Base-by-base conservation (phyloP, 2,888 invertebrate species). In the Drosophila aldrichi region DNA sequence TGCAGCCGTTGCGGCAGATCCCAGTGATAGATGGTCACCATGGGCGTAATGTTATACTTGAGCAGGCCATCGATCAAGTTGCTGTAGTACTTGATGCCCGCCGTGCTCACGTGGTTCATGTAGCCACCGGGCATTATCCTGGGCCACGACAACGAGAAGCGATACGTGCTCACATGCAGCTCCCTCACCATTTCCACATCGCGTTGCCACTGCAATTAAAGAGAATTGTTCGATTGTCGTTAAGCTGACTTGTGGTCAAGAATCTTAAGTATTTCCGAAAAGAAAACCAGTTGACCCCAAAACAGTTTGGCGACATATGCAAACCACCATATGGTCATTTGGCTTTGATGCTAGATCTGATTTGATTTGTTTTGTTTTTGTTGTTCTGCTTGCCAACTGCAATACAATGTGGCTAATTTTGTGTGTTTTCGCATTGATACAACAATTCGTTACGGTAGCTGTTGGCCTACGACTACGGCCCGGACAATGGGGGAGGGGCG, bases 111-210 rank as follows among this genome's bases (percentile, higher is more conserved):
- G 22, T 94, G 90, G 82, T 95, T 95, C 14, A 94, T 94, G 63
- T 94, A 94, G 12, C 96, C 97, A 14, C 94, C 94, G 0, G 97
- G 96, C 74, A 97, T 92, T 52, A 97, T 94, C 56, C 97, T 93
- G 0, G 96, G 92, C 97, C 97, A 97, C 0, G 96, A 95, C 79
- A 96, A 94, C 0, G 96, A 96, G 91, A 96, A 96, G 46, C 96
- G 94, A 91, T 96, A 96, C 70, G 95, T 94, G 77, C 95, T 93
- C 0, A 95, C 95, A 14, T 95, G 95, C 4, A 96, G 91, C 73
- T 95, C 94, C 54, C 93, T 94, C 2, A 95, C 92, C 94, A 95
- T 94, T 91, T 95, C 93, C 0, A 94, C 95, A 88, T 96, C 96
- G 46, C 94, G 93, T 69, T 94, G 94, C 93, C 93, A 93, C 93